Percentiles rank a stretch among this genome's conserved stretches.
Conservation (phyloP, 1,140 invertebrate species). For the Matsumurasca onukii region DNA sequence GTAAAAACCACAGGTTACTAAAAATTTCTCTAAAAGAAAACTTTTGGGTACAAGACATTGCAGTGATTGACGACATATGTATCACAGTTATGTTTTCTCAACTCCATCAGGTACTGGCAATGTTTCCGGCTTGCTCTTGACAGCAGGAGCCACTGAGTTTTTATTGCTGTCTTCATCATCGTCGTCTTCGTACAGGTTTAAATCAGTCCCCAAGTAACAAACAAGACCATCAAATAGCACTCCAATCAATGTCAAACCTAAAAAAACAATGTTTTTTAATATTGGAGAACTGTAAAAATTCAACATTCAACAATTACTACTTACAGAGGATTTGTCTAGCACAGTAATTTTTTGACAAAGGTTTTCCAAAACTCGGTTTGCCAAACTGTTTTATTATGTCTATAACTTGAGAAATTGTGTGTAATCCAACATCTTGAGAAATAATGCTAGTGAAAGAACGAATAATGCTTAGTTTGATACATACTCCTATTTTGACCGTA, state of each 20-base stretch:
- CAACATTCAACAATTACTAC: too few relatives aligned
- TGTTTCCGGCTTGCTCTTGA: not conserved
- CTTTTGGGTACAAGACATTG: too few relatives aligned
- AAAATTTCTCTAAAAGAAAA: not conserved
- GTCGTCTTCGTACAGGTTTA: slow-evolving; percentile 59
- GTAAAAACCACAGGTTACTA: not conserved
- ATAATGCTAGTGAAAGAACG: too few relatives aligned
- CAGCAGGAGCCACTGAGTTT: slow-evolving; percentile 4
- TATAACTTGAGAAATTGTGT: too few relatives aligned
- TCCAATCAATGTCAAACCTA: slow-evolving; percentile 55
- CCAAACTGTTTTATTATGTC: too few relatives aligned
- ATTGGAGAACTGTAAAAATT: too few relatives aligned
- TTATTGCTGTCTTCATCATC: slow-evolving; percentile 42
- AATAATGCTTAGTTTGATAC: too few relatives aligned
- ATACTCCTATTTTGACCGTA: too few relatives aligned
- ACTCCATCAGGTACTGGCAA: not conserved
- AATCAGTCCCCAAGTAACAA: slow-evolving; percentile 56
- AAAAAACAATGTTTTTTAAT: slow-evolving; percentile 2
- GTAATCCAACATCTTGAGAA: too few relatives aligned
- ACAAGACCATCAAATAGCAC: slow-evolving; percentile 58
- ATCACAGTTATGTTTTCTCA: slow-evolving; percentile 5
- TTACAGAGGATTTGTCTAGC: too few relatives aligned
- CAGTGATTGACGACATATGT: not conserved
- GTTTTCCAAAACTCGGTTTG: too few relatives aligned
- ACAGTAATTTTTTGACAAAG: too few relatives aligned